Evolutionary conservation across 2,797 vertebrate species (phyloP), one percentile per base, ranked within the genome.

Genomic region (Gadopsis marmoratus): DNA sequence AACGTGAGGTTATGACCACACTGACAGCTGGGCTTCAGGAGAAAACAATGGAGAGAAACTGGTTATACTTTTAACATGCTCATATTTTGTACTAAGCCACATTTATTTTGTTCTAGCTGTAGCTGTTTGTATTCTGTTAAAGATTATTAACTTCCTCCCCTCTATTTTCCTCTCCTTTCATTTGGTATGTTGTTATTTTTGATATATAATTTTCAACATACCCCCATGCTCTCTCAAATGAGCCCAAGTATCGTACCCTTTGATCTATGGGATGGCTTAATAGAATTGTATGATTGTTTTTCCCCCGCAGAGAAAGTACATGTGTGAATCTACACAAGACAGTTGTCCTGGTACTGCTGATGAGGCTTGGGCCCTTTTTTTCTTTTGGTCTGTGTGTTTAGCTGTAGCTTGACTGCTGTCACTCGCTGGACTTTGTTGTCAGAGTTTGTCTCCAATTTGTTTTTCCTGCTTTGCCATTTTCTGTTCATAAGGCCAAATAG

Each of bases 401-500:
- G 9, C 23, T 26, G 4, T 21, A 12, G 9, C 26, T 47, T 14
- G 4, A 55, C 33, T 71, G 53, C 55, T 5, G 23, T 51, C 29
- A 50, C 31, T 29, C 7, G 31, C 23, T 53, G 41, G 13, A 66
- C 11, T 35, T 7, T 33, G 29, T 55, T 41, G 16, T 56, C 41
- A 37, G 26, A 43, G 23, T 72, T 76, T 55, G 19, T 69, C 4
- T 54, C 9, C 21, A 58, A 4, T 71, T 65, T 41, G 2, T 64
- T 61, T 60, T 59, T 45, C 39, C 53, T 54, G 3, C 21, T 53
- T 59, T 79, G 19, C 29, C 21, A 31, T 82, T 77, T 81, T 71
- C 21, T 72, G 72, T 66, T 75, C 11, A 23, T 81, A 35, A 70
- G 33, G 71, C 63, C 76, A 76, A 78, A 68, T 48, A 78, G 71